Evolutionary conservation across 2,888 invertebrate genomes (phyloP).

Genomic region (Parascotia fuliginaria): DNA sequence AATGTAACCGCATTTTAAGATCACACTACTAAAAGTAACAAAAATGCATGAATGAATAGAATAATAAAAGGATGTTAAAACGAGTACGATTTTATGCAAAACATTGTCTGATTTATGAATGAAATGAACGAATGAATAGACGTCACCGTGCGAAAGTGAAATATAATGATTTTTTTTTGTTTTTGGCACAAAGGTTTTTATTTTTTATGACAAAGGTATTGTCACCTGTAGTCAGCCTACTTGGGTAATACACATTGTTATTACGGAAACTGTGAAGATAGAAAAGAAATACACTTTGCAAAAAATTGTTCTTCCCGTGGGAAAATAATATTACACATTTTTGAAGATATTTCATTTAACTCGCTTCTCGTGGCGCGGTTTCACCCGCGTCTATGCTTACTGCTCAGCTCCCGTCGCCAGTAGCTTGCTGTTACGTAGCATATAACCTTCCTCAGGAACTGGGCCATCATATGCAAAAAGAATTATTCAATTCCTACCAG

Average conservation of each 20-base stretch:
- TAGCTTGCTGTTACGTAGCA: no score
- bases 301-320: slow-evolving; percentile 39
- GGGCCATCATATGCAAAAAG: no score
- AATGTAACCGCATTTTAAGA: slow-evolving; percentile 25
- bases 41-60: slow-evolving; percentile 27
- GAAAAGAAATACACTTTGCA: slow-evolving; percentile 18
- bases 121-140: slow-evolving; percentile 25
- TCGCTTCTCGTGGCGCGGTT: no score
- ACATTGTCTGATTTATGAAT: slow-evolving; percentile 30
- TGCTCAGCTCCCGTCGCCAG: no score
- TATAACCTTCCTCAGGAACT: no score
- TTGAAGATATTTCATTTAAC: no score
- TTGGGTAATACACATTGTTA: slow-evolving; percentile 38
- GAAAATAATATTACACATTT: no score
- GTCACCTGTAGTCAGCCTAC: slow-evolving; percentile 38
- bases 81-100: slow-evolving; percentile 24
- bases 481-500: no score
- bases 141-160: slow-evolving; percentile 27
- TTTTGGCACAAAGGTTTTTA: slow-evolving; percentile 20
- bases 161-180: slow-evolving; percentile 18
- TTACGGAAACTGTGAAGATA: slow-evolving; percentile 28
- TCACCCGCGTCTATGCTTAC: no score
- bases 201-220: slow-evolving; percentile 38
- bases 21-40: slow-evolving; percentile 20
- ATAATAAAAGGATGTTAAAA: slow-evolving; percentile 27